Evolutionary conservation across 2,113 vertebrate species (phyloP), one percentile per base, ranked within the genome.

Genomic region (Albula glossodonta): DNA sequence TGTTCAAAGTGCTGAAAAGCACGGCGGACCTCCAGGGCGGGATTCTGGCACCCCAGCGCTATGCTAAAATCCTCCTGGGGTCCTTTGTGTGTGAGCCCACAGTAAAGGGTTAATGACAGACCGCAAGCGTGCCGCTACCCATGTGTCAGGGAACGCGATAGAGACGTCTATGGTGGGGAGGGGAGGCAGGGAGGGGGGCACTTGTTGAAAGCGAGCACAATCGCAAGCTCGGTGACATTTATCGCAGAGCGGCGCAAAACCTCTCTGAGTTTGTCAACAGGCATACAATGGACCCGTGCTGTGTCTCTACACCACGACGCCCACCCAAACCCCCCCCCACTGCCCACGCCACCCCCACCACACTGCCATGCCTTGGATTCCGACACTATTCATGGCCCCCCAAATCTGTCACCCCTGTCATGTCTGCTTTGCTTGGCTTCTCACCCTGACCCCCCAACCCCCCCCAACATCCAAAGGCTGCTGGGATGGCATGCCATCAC

Each of bases 281-380:
- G 3, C 31, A 31, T 25, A 82, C 81, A 82, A 82, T 48, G 17
- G 81, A 22, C 81, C 81, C 81, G 52, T 57, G 81, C 53, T 82
- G 80, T 82, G 11, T 82, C 53, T 60, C 53, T 56, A 2, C 12
- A n/a, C 5, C 81, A 1, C 22, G 81, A 9, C 51, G n/a, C 52
- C 81, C 51, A 4, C 51, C 4, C 15, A 41, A 41, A 1, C 22
- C 0, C 41, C 48, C 52, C 53, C 41, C 13, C 81, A 7, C 80
- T 25, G 5, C 51, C 19, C 31, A 41, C 31, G 31, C 31, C 31
- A 41, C 60, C 22, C 0, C 41, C 48, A 22, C 53, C 41, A 17
- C 81, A 7, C 80, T 25, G 5, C 51, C 19, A 51, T 25, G 11
- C 51, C 81, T 8, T 1, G 15, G 81, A 82, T 57, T 41, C 51